These are phyloP conservation scores for Megaceryle maxima DNA, from an alignment of 2,113 vertebrate genomes.

Conservation along the genomic window DNA sequence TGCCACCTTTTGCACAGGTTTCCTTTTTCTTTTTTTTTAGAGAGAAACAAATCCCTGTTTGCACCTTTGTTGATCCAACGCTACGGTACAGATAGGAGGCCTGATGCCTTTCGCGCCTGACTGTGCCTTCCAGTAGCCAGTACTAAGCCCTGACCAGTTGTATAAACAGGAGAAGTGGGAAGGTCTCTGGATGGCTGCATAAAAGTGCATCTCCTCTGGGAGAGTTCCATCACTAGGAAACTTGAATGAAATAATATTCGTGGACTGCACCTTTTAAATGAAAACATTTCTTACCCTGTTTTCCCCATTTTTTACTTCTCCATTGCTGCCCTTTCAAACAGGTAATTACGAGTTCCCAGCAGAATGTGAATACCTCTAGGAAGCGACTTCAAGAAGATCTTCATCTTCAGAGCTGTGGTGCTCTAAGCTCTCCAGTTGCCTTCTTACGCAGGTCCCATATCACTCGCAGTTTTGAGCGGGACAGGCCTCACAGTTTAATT, in stretches of 20 bases:
- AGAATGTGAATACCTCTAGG: conserved; percentile 67
- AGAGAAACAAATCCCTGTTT: not conserved
- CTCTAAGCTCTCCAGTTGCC: conserved; percentile 81
- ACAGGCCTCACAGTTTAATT: conserved; percentile 71
- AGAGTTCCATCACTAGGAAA: not conserved
- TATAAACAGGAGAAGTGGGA: not conserved
- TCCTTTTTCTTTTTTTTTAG: not conserved
- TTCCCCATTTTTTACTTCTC: not conserved
- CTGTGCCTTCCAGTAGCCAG: not conserved
- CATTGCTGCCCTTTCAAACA: not conserved
- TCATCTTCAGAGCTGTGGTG: conserved; percentile 91
- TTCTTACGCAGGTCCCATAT: conserved; percentile 58
- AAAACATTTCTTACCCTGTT: not conserved
- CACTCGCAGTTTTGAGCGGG: conserved; percentile 30
- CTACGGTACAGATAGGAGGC: fast-evolving
- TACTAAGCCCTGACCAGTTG: not conserved
- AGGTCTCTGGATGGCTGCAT: not conserved
- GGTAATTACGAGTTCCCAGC: conserved; percentile 84
- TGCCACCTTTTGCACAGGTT: not conserved
- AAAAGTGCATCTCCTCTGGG: not conserved
- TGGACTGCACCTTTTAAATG: not conserved
- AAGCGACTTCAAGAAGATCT: conserved; percentile 81
- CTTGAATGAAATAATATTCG: not conserved
- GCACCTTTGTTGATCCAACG: fast-evolving
- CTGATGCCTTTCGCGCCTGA: not conserved